phyloP scores from a whole-genome alignment of 2,888 invertebrate genomes.

The Nemapogon koenigi region DNA sequence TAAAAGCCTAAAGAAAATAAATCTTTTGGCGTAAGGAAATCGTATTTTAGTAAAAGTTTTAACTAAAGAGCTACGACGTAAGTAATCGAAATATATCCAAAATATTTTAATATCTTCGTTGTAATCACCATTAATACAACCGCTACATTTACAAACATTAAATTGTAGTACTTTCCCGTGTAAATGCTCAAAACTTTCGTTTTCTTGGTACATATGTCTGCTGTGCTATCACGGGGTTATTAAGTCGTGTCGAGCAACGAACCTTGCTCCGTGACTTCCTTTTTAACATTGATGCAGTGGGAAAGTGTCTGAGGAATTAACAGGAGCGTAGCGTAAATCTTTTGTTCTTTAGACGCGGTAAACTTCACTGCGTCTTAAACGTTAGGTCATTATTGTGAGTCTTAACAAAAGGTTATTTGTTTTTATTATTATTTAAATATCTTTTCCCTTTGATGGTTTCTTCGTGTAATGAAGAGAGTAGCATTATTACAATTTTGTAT shows the following conservation, averaged over 20 bases:
- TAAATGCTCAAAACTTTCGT: too few species aligned
- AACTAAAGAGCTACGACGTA: too few species aligned
- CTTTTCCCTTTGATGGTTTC: neutral
- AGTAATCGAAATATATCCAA: too few species aligned
- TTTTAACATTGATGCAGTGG: slow-evolving; percentile 42
- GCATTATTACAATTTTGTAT: neutral
- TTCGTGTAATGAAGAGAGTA: neutral
- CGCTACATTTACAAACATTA: too few species aligned
- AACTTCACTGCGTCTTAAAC: slow-evolving; percentile 24
- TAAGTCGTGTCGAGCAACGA: slow-evolving; percentile 28
- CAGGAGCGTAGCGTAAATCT: slow-evolving; percentile 39
- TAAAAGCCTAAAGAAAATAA: too few species aligned
- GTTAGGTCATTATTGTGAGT: slow-evolving; percentile 28
- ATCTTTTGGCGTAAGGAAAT: too few species aligned
- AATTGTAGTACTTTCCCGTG: too few species aligned
- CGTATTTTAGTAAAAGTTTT: too few species aligned
- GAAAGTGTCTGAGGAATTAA: slow-evolving; percentile 43
- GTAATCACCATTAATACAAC: too few species aligned
- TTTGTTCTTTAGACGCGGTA: slow-evolving; percentile 45
- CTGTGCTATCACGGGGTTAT: too few species aligned
- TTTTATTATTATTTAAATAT: slow-evolving; percentile 29
- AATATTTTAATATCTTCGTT: too few species aligned
- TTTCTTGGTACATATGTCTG: too few species aligned
- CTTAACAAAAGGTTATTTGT: slow-evolving; percentile 40
- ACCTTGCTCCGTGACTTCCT: slow-evolving; percentile 55